phyloP scores from a whole-genome alignment of 2,888 invertebrate species.

The Colostygia pectinataria region DNA sequence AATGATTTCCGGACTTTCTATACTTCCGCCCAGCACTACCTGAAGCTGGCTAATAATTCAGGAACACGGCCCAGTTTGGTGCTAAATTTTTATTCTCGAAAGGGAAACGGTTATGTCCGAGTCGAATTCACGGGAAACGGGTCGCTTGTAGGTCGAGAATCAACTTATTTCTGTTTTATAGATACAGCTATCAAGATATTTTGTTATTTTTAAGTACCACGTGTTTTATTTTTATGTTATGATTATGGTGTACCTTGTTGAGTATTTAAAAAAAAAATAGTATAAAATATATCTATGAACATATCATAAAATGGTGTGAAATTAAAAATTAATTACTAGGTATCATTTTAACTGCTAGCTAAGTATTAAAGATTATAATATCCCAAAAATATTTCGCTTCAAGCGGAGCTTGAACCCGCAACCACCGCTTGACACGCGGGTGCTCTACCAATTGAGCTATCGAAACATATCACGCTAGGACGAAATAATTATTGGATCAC shows the following conservation, averaged over 20 bases:
- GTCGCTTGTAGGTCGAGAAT: slow-evolving; percentile 29
- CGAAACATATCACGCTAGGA: too few species aligned
- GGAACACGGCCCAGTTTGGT: slow-evolving; percentile 56
- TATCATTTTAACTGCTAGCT: too few species aligned
- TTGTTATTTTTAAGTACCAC: slow-evolving; percentile 12
- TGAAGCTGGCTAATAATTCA: slow-evolving; percentile 53
- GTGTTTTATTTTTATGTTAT: neutral
- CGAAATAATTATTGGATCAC: too few species aligned
- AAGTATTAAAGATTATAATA: too few species aligned
- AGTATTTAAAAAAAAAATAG: too few species aligned
- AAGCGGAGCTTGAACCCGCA: too few species aligned
- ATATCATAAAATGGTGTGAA: too few species aligned
- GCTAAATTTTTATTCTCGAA: slow-evolving; percentile 70
- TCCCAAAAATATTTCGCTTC: too few species aligned
- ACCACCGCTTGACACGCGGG: too few species aligned
- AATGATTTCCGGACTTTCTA: slow-evolving; percentile 1
- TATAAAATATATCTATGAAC: too few species aligned
- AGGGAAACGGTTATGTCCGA: slow-evolving; percentile 71
- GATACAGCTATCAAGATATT: slow-evolving; percentile 8
- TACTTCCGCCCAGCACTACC: neutral
- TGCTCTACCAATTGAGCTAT: too few species aligned
- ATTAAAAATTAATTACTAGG: too few species aligned
- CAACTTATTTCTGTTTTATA: slow-evolving; percentile 28
- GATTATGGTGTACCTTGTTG: neutral
- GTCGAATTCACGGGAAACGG: slow-evolving; percentile 59